A percentile compares a stretch with the other conserved stretches of the same genome.
These are phyloP conservation scores for Tragopan temminckii DNA, from an alignment of 2,797 vertebrate species.

Conservation along the genomic window DNA sequence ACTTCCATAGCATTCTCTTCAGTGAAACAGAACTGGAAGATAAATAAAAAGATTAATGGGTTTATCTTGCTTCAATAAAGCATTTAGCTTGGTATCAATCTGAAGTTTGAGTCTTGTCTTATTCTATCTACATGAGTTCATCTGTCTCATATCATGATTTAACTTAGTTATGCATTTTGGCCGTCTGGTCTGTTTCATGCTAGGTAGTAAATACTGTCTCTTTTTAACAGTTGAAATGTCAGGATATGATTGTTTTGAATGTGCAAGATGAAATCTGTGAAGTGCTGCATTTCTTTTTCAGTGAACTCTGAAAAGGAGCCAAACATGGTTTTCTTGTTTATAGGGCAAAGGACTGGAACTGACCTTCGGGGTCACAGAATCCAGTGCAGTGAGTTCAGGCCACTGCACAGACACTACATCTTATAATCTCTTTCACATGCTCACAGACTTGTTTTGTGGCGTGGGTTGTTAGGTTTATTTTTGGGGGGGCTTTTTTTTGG, in stretches of 20 bases:
- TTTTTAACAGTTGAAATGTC: constrained; percentile 41
- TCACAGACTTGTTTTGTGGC: neutral
- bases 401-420: neutral
- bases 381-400: neutral
- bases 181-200: constrained; percentile 50
- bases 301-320: neutral
- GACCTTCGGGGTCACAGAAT: rapidly evolving
- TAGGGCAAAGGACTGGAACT: neutral
- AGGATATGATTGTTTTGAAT: neutral
- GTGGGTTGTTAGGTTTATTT: neutral
- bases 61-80: neutral
- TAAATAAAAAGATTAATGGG: neutral
- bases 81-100: constrained; percentile 18
- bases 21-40: neutral
- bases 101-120: constrained; percentile 41
- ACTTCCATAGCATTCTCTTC: neutral
- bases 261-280: constrained; percentile 22
- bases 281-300: constrained; percentile 12
- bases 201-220: constrained; percentile 41
- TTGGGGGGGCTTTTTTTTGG: neutral
- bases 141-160: constrained; percentile 48
- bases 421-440: neutral
- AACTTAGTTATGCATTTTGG: constrained; percentile 3
- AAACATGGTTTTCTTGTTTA: neutral
- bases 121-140: constrained; percentile 39